phyloP scores from a whole-genome alignment of 2,888 invertebrate species.

The Heliconius hortense region DNA sequence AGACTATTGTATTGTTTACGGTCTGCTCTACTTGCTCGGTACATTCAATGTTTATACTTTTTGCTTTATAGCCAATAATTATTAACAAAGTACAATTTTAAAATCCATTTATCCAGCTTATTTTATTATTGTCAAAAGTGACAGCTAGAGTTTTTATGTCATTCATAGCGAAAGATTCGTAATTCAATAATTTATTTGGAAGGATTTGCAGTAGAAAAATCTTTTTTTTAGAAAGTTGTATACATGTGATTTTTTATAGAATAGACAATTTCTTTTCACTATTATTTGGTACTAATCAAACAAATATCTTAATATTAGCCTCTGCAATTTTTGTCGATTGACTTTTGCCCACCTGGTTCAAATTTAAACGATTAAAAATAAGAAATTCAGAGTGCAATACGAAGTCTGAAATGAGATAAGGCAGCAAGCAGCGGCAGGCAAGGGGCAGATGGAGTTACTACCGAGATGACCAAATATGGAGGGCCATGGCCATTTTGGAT shows the following conservation, averaged over 20 bases:
- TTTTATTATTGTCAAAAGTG: background rate
- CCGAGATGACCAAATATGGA: too few species aligned
- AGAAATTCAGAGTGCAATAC: too few species aligned
- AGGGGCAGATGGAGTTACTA: too few species aligned
- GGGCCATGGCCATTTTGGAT: too few species aligned
- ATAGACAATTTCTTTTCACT: too few species aligned
- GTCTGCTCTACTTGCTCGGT: slow-evolving; percentile 21
- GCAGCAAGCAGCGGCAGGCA: too few species aligned
- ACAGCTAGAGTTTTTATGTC: background rate
- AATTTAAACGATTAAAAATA: too few species aligned
- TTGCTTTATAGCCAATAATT: background rate
- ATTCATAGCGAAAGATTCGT: background rate
- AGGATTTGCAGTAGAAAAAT: background rate
- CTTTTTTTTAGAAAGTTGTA: background rate
- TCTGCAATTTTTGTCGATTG: too few species aligned
- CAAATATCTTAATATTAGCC: too few species aligned
- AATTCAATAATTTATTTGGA: background rate
- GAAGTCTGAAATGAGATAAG: too few species aligned
- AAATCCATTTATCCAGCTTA: background rate
- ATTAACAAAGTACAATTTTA: background rate
- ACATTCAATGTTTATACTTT: background rate
- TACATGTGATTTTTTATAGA: background rate
- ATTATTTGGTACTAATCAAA: too few species aligned
- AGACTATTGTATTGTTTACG: slow-evolving; percentile 22
- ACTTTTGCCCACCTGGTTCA: too few species aligned